Evolutionary conservation across 2,113 vertebrate genomes (phyloP), one percentile per base, ranked within the genome.

Genomic region (Leucosticte australis): DNA sequence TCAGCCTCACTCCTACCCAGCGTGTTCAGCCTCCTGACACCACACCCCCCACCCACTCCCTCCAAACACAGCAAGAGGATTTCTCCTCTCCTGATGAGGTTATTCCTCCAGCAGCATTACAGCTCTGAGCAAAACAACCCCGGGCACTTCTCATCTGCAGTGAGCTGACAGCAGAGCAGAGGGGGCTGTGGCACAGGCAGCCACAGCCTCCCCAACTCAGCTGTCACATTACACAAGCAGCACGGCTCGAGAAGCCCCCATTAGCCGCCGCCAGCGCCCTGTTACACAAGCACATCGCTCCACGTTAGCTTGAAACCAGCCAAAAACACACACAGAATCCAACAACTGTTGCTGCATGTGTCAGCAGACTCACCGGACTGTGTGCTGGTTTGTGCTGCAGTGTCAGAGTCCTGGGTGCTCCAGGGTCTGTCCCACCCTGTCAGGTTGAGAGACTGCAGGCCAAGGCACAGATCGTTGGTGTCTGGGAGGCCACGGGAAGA

Each of bases 381-480:
- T 33, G 98, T 98, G 98, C 97, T 98, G 92, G 98, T 98, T 97
- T 98, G 98, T 95, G 97, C 96, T 94, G 98, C 98, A 95, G 97
- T 76, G 7, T 99, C 99, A 0, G 98, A 97, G 88, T 99, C 99
- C 97, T 99, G 99, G 98, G 98, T 99, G 98, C 99, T 99, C 99
- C 99, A 99, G 55, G 99, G 98, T 97, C 99, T 98, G 97, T 99
- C 99, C 99, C 99, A 99, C 96, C 99, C 98, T 4, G 99, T 98
- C 97, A 99, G 97, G 95, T 98, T 98, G 89, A 99, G 99, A 53
- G 99, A 99, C 97, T 99, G 99, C 96, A 99, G 98, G 98, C 99
- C 99, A 98, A 99, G 98, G 98, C 99, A 99, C 98, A 99, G 98
- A 97, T 99, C 99, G 10, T 98, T 98, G 97, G 99, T 97, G 84